Base-by-base conservation (phyloP, 2,797 vertebrate species). In the Bufotes viridis region DNA sequence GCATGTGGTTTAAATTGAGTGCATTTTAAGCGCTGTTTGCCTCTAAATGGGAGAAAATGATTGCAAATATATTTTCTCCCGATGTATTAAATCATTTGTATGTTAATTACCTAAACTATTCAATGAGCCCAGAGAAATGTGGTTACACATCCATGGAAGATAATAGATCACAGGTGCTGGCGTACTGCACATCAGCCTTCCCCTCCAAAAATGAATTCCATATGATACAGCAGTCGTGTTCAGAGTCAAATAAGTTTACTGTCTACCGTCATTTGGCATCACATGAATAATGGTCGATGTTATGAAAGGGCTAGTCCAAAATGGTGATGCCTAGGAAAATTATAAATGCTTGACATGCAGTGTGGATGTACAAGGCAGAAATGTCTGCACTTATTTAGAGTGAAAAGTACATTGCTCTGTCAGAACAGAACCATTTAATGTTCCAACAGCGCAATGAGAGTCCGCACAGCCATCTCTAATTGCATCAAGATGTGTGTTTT, bases 361-460 rank as follows among this genome's bases (percentile, higher is more conserved):
- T 86, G 81, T 26, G 74, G 84, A 53, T 84, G 20, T 22, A 2
- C 83, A 57, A 17, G 63, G n/a, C 1, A 0, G 58, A 80, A 72
- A 10, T 78, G 76, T 81, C 85, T 89, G 78, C 12, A 88, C 80
- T 63, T 78, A 88, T 65, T 88, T 69, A 76, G n/a, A 79, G 65
- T 55, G 26, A 78, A 26, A 65, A 29, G n/a, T 7, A 17, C n/a
- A 42, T 88, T 81, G 24, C 84, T 49, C 51, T 29, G 6, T 72
- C 84, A 78, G 61, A 55, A 22, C 42, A 80, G 76, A 91, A 86
- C 5, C 20, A 90, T 29, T 86, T 61, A 0, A 51, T 51, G 91
- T 92, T 90, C 81, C 82, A 90, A 85, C 14, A 13, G 60, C 80
- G 79, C 26, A 90, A 17, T 13, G 13, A 87, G 65, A 57, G 24